Base-by-base conservation (phyloP, 2,113 vertebrate species). In the Galbula dea region DNA sequence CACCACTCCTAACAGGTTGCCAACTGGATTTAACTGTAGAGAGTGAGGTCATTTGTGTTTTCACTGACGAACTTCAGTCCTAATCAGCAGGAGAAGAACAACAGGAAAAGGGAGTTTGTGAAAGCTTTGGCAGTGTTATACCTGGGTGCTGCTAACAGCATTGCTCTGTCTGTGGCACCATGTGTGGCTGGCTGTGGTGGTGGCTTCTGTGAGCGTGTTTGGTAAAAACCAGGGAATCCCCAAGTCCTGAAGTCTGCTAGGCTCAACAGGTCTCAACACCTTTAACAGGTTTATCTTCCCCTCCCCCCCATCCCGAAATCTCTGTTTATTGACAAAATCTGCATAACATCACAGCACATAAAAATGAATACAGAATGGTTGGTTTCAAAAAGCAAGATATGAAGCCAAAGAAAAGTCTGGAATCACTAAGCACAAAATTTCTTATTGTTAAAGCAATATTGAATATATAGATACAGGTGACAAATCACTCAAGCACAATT, bases 161-260 rank as follows among this genome's bases (percentile, higher is more conserved):
- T 12, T 32, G 29, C 3, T 62, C 27, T 23, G 7, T 23, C n/a
- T 36, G 13, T 32, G 3, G 6, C 29, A 77, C 22, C 15, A 15
- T 63, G 3, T 49, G 18, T 67, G n/a, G 48, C 39, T 34, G n/a
- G 5, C 11, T 3, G 0, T 34, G 20, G 11, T 23, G 13, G 8
- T 57, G 26, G 10, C 32, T 10, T 65, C 20, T 49, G 17, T 19
- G 23, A 36, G 3, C 4, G 4, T 11, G 5, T 46, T 21, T 30
- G 15, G 27, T 3, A 3, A 22, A 39, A 73, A 84, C 11, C 2
- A 13, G 2, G 13, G 10, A 61, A 34, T 57, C 23, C 27, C 9
- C 9, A 29, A 5, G 10, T n/a, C 9, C 21, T 58, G 23, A 10
- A 27, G 5, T 55, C 26, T 21, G 16, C 22, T 71, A 12, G 18